Conservation (phyloP, 2,113 vertebrate species). For the Lipophrys pholis region DNA sequence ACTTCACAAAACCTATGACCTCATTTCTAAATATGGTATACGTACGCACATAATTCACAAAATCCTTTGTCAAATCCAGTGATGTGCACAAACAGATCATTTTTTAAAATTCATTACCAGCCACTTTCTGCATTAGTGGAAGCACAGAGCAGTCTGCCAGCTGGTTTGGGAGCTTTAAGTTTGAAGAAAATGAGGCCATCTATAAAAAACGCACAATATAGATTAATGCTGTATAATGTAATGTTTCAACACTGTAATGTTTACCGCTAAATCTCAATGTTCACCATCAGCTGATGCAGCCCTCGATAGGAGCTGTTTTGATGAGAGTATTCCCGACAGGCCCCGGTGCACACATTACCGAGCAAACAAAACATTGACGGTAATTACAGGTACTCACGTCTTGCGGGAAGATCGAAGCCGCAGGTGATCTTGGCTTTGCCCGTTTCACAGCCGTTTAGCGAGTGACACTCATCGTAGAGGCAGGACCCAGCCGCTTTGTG, state of each 20-base stretch:
- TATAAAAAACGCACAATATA: conserved; percentile 22
- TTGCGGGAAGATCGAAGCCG: conserved; percentile 96
- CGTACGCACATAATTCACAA: not conserved
- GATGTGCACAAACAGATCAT: not conserved
- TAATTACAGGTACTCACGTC: conserved; percentile 88
- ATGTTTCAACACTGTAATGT: conserved; percentile 13
- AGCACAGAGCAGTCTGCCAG: not conserved
- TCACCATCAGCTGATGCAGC: conserved; percentile 43
- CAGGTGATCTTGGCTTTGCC: conserved; percentile 97
- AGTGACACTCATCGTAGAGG: conserved; percentile 93
- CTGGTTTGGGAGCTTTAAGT: conserved; percentile 19
- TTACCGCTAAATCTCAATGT: conserved; percentile 45
- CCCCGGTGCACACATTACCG: not conserved
- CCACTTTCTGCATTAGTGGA: conserved; percentile 13
- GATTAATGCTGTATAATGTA: conserved; percentile 35
- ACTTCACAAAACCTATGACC: not conserved
- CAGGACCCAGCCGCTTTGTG: conserved; percentile 95
- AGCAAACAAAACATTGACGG: conserved; percentile 33
- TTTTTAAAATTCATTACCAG: not conserved
- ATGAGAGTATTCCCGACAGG: conserved; percentile 30
- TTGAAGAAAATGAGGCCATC: conserved; percentile 26
- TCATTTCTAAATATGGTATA: conserved; percentile 1
- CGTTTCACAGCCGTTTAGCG: conserved; percentile 94
- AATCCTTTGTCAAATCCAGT: not conserved
- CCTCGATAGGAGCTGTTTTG: conserved; percentile 28